Evolutionary conservation across 2,797 vertebrate species (phyloP), one percentile per base, ranked within the genome.

Genomic region (Potorous gilbertii): DNA sequence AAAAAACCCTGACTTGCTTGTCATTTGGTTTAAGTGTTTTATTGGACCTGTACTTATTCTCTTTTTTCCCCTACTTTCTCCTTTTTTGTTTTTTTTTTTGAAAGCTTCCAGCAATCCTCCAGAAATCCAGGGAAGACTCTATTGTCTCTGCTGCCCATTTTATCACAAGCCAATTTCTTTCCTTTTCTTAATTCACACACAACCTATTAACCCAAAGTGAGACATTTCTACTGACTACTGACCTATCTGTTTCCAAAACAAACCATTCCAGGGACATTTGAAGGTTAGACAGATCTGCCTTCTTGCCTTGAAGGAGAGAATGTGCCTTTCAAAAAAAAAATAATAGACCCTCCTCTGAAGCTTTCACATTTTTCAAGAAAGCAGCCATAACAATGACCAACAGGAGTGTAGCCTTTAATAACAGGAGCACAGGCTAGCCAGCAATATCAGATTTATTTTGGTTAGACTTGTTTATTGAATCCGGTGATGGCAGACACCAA

Each of bases 301-400:
- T 94, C 62, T 97, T 92, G n/a, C 96, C 96, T 98, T 96, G 96
- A 97, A 97, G 95, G 98, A 97, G 93, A 97, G 93, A 92, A 81
- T 94, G 93, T 93, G 89, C 92, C 95, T 98, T 97, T 97, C 54
- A 90, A 96, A 97, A 95, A 56, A 97, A 0, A 46, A 96, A 96
- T 98, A 94, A 96, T 94, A 96, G 57, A 95, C 91, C 92, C 81
- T 96, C 96, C 92, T 55, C 92, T 90, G 91, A 94, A 97, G 91
- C 93, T 96, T 94, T 94, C 92, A 95, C 34, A 54, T 96, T 95
- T 97, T 96, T 98, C 90, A 59, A 94, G 94, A 97, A 97, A 97
- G n/a, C 56, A 92, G 92, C 92, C 95, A 52, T 97, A 97, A 94
- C 93, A 87, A 52, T 96, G 97, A 98, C 98, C 50, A 95, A 95